These are phyloP conservation scores for Aselliscus stoliczkanus DNA, from an alignment of 2,797 vertebrate species.

Conservation along the genomic window DNA sequence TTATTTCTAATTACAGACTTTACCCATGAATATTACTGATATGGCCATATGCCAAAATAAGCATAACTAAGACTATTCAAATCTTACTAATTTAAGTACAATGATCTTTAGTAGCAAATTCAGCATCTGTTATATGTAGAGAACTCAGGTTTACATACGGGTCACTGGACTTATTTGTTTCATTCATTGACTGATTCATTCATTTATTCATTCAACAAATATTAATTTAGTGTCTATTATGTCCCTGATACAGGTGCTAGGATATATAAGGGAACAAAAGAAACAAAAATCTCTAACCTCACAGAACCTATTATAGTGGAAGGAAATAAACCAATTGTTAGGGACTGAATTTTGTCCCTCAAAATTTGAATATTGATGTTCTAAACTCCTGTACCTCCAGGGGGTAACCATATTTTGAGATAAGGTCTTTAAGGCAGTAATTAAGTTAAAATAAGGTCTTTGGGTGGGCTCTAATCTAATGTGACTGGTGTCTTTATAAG, in stretches of 20 bases:
- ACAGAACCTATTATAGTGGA: neutral
- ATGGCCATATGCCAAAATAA: slow-evolving; percentile 41
- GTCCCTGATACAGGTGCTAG: neutral
- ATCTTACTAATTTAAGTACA: slow-evolving; percentile 34
- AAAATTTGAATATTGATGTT: neutral
- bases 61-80: slow-evolving; percentile 26
- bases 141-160: neutral
- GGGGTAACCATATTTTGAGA: neutral
- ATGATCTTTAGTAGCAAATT: slow-evolving; percentile 24
- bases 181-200: neutral
- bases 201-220: neutral
- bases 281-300: neutral
- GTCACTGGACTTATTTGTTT: neutral
- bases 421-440: neutral
- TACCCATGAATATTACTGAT: slow-evolving; percentile 59
- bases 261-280: neutral
- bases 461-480: neutral
- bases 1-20: slow-evolving; percentile 58
- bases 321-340: neutral
- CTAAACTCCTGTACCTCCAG: neutral
- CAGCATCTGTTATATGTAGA: neutral
- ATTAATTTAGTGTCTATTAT: neutral
- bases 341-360: neutral
- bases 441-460: neutral
- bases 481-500: neutral